Conservation (phyloP, 2,888 invertebrate genomes). For the Pachydiplax longipennis region DNA sequence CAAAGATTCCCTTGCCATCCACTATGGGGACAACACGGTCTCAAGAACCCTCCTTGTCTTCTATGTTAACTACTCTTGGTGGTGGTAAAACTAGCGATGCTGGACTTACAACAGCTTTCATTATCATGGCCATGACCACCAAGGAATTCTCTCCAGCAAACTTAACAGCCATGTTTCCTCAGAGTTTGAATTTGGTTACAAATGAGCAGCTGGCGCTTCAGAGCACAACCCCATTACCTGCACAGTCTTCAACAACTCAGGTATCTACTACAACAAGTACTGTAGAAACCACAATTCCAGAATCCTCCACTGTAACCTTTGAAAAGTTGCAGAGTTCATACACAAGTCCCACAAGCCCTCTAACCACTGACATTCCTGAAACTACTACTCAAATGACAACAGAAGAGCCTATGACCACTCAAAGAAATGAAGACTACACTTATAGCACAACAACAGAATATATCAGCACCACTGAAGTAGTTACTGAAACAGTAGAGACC, state of each 20-base stretch:
- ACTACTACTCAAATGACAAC: neutral
- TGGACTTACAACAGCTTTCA: neutral
- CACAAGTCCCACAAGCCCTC: conserved; percentile 47
- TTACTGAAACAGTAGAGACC: neutral
- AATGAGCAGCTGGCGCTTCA: neutral
- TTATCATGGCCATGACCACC: conserved; percentile 18
- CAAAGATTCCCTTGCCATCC: neutral
- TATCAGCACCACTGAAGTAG: neutral
- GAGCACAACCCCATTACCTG: neutral
- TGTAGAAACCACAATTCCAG: conserved; percentile 10
- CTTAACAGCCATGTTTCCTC: neutral
- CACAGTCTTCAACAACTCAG: neutral
- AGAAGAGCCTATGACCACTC: neutral
- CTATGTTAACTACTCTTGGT: neutral
- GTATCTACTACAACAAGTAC: neutral
- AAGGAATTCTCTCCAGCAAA: neutral
- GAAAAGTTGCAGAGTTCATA: conserved; percentile 13
- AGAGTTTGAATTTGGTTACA: neutral
- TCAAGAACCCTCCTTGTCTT: neutral
- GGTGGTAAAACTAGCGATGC: neutral
- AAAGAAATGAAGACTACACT: neutral
- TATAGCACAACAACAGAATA: neutral
- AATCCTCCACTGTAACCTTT: conserved; percentile 46
- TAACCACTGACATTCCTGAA: conserved; percentile 51
- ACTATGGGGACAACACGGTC: neutral